Base-by-base conservation (phyloP, 1,140 invertebrate species). In the Cheumatopsyche charites region DNA sequence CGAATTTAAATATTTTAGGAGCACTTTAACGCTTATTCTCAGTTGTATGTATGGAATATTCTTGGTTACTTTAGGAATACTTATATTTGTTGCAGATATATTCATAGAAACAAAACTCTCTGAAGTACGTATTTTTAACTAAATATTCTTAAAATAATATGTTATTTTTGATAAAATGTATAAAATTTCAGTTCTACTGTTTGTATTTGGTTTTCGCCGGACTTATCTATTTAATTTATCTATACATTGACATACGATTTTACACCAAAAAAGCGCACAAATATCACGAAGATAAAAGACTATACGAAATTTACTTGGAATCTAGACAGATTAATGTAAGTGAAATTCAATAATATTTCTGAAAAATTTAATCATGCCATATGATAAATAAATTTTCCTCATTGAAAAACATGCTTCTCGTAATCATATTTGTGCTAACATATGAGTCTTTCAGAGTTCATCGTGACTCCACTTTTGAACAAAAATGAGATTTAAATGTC, bases 11-110 rank as follows among this genome's bases (percentile, higher is more conserved):
- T 17, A 45, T 70, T 84, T 68, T 82, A 90, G 88, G 69, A 81
- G 82, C 73, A 85, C 86, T 76, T 73, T 90, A 45, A 84, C 86
- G 0, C 80, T 84, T n/a, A 85, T 88, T 36, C 71, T 86, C 25
- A 89, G 88, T 76, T 85, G 84, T 70, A 87, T 90, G 62, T 91
- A 91, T 77, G 89, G 88, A 61, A 82, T 90, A 47, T 85, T 90
- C 73, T 79, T 91, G 65, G 83, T 91, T 4, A 89, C 89, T 29
- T 76, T 90, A 11, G 90, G 89, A 47, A 73, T 88, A 1, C 88
- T 90, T 15, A 84, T 90, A 17, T 88, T 87, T 77, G 76, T 90
- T 26, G 83, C 83, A 42, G 88, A 90, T 78, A 78, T 87, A 62
- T 84, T 89, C 72, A 75, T 86, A 15, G 80, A 85, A 45, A 74